Percentiles rank a stretch among this genome's conserved stretches.
phyloP scores from a whole-genome alignment of 2,113 vertebrate species.

The Ameiurus melas region DNA sequence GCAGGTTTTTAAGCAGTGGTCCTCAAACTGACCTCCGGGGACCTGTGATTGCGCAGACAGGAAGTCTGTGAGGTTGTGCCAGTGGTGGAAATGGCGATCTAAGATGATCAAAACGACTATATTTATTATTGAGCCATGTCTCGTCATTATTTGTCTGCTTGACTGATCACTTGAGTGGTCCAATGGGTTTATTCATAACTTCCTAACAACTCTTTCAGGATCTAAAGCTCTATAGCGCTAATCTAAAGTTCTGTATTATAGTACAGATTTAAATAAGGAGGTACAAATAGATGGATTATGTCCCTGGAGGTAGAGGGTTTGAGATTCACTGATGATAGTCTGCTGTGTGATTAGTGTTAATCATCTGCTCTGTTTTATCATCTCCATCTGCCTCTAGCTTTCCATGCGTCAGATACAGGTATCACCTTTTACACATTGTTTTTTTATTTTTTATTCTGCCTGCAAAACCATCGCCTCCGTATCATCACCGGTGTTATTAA shows the following conservation, averaged over 20 bases:
- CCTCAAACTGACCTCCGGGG: background rate
- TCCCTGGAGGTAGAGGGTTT: background rate
- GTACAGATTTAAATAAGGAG: background rate
- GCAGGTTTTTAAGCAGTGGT: background rate
- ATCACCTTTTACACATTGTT: constrained; percentile 47
- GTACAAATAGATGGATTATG: background rate
- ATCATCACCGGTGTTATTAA: background rate
- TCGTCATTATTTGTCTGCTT: background rate
- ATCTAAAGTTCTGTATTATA: background rate
- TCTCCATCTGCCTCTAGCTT: constrained; percentile 78
- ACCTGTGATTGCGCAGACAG: background rate
- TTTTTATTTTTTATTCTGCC: background rate
- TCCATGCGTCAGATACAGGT: constrained; percentile 84
- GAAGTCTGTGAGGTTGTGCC: background rate
- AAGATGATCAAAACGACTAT: background rate
- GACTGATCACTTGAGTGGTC: background rate
- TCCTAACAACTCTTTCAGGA: background rate
- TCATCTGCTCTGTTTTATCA: constrained; percentile 42
- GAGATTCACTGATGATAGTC: background rate
- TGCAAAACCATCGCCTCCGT: background rate
- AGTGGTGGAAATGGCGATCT: background rate
- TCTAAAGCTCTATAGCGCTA: background rate
- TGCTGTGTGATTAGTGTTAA: constrained; percentile 1
- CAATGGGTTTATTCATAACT: background rate
- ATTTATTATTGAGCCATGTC: background rate